Evolutionary conservation across 2,888 invertebrate genomes (phyloP), one percentile per base, ranked within the genome.

Genomic region (Drosophila macrothrix): DNA sequence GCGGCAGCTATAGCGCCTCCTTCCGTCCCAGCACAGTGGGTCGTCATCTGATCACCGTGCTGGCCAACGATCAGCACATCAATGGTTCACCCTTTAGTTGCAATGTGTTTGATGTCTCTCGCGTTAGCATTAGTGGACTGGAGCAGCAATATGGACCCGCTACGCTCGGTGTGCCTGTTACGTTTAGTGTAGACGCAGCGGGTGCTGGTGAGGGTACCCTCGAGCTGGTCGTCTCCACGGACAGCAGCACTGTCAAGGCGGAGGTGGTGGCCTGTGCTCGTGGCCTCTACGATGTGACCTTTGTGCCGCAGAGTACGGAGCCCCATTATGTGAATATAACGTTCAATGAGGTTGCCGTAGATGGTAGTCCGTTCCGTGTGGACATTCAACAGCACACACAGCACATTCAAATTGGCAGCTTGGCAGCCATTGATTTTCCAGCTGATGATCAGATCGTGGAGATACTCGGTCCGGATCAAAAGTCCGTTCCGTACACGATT

Each of bases 191-290:
- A 41, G 98, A 99, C 93, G 98, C 98, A 1, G 97, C 98, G 0
- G 97, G 98, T 88, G 98, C 99, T 3, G 99, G 99, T 0, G 98
- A 98, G 93, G 99, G 99, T 2, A 98, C 98, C 0, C 94, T 98
- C 5, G 98, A 98, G 90, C 94, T 98, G 22, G 98, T 98, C 0
- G 98, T 98, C 1, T 98, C 98, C 56, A 98, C 98, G 0, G 96
- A 96, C 80, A 97, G 97, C 25, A 97, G 97, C 62, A 98, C 98
- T 3, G 97, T 98, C 3, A 97, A 98, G 92, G 97, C 97, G 3
- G 97, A 97, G 94, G 97, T 97, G 55, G 95, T 95, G 6, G 98
- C 98, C 6, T 97, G 97, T 84, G 97, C 98, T 4, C 95, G 98
- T 33, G 98, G 98, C 0, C 94, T 98, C 0, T 98, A 98, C 91